Base-by-base conservation (phyloP, 2,113 vertebrate genomes). In the Lanius collurio region DNA sequence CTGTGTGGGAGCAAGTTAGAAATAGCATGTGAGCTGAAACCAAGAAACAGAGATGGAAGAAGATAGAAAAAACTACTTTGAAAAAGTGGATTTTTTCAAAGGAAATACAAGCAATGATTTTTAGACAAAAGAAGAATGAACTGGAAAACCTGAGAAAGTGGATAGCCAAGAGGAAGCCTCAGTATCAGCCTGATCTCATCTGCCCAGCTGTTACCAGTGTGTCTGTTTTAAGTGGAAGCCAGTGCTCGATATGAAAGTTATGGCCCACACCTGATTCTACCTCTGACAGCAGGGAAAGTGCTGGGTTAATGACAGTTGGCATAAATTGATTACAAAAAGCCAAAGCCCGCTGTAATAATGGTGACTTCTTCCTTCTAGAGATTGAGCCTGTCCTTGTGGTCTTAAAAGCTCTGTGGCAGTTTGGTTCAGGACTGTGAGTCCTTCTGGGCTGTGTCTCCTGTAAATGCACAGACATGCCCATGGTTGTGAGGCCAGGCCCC, bases 201-300 rank as follows among this genome's bases (percentile, higher is more conserved):
- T 46, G 23, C 22, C 62, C 56, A 37, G 30, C 50, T 89, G 22
- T 47, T 33, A 2, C 15, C 64, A 41, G 27, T 24, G 4, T 52
- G 35, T 33, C 23, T 64, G 46, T 30, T 22, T 33, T 12, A 24
- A 31, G 30, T 46, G 63, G 57, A n/a, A 82, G 20, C 18, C 37
- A 63, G 47, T 22, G 30, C 52, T 87, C 0, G 0, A 4, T 33
- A 13, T 16, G 15, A 35, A 56, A 64, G 10, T 47, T n/a, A 41
- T 3, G 39, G n/a, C 42, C n/a, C 15, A 16, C 11, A 13, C 5
- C 6, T 31, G 35, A 41, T 39, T 33, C 1, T 69, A 11, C 33
- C 53, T 26, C 33, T 27, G 33, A 2, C 23, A 62, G 15, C 5
- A 23, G 35, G 15, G 7, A 5, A 64, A 50, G 16, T 24, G 39